Evolutionary conservation across 2,113 vertebrate species (phyloP), one percentile per base, ranked within the genome.

Genomic region (Eubucco bourcierii): DNA sequence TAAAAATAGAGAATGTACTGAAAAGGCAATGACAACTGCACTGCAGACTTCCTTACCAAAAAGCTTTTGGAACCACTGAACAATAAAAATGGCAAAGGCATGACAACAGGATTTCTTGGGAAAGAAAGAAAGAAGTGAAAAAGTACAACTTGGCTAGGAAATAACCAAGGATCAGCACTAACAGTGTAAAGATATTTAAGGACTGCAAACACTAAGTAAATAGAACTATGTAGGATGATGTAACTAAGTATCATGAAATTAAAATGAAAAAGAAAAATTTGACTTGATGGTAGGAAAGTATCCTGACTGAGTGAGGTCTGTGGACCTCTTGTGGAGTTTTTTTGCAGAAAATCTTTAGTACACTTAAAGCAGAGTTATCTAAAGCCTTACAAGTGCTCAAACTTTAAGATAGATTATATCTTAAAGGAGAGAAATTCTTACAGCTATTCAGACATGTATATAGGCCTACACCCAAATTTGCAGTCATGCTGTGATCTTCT

Each of bases 241-340:
- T 61, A 90, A 58, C 50, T 79, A 82, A 87, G 75, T 19, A 64
- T 61, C 89, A 76, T 70, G 63, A 78, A 92, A 87, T 87, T 82
- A 55, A 84, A 29, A 21, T 58, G 59, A 9, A 60, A 82, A 87
- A 82, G 25, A 50, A 91, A 89, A 91, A 53, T 11, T 56, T 63
- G 63, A 87, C 28, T 78, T 56, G 7, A 18, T 18, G 1, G 59
- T 75, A 64, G 29, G 37, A 84, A 88, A 93, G 88, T 18, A 64
- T 27, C 14, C 58, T 68, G 53, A 61, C 16, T 52, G 75, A 67
- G 61, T 63, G 58, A 81, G 4, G 23, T 78, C 61, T 67, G 15
- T 2, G 4, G 39, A 80, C 12, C 21, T 74, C 58, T 27, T 64
- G 23, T 27, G 27, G 39, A 58, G 76, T 23, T 50, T 59, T 80